A percentile compares a stretch with the other conserved stretches of the same genome.
Evolutionary conservation across 1,140 invertebrate genomes (phyloP).

Genomic region (Daktulosphaira vitifoliae): DNA sequence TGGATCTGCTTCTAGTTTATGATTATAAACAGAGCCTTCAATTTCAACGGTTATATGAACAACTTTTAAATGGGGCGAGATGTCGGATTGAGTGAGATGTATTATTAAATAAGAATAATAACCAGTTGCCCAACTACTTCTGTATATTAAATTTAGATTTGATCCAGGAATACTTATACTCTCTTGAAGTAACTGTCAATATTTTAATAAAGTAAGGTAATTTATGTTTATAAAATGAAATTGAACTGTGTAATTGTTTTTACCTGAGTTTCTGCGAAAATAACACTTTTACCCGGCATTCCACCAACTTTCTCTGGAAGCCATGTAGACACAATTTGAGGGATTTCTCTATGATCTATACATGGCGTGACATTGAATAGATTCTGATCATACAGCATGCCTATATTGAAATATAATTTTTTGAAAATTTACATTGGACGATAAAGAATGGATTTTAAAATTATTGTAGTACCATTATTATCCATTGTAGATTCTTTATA

Average conservation of each 20-base stretch:
- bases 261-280: slow-evolving; percentile 82
- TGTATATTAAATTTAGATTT: slow-evolving; percentile 82
- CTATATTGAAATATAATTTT: neutral
- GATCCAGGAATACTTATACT: slow-evolving; percentile 86
- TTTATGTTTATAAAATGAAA: too few species aligned
- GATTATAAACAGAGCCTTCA: slow-evolving; percentile 81
- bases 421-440: neutral
- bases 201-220: slow-evolving; percentile 3
- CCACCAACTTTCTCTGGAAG: slow-evolving; percentile 76
- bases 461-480: neutral
- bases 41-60: slow-evolving; percentile 86
- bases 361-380: slow-evolving; percentile 45
- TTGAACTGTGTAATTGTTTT: too few species aligned
- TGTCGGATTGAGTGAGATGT: slow-evolving; percentile 70
- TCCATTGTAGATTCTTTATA: slow-evolving; percentile 30
- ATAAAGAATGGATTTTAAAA: neutral
- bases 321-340: slow-evolving; percentile 76
- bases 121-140: slow-evolving; percentile 82
- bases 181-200: slow-evolving; percentile 84
- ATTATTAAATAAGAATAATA: slow-evolving; percentile 88
- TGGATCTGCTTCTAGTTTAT: slow-evolving; percentile 90
- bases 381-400: neutral
- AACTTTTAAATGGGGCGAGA: slow-evolving; percentile 70
- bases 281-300: slow-evolving; percentile 65
- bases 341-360: slow-evolving; percentile 77